A percentile compares a stretch with the other conserved stretches of the same genome.
These are phyloP conservation scores for Polyodon spathula DNA, from an alignment of 2,113 vertebrate genomes.

Conservation along the genomic window DNA sequence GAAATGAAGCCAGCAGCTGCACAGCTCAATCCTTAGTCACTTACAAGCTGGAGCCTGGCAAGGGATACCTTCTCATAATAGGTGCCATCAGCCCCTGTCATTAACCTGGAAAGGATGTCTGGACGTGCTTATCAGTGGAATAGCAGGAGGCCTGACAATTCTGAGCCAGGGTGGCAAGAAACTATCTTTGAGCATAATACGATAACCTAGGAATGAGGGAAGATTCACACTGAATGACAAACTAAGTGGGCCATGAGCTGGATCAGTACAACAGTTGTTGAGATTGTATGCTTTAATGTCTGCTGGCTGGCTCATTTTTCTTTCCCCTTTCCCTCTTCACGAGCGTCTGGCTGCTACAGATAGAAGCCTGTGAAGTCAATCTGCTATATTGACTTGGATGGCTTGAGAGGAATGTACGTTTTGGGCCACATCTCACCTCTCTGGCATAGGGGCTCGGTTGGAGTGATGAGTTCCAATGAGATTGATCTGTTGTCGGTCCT, in stretches of 20 bases:
- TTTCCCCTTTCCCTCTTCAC: neutral
- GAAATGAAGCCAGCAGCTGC: neutral
- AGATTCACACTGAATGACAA: constrained; percentile 2
- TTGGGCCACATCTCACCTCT: neutral
- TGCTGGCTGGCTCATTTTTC: neutral
- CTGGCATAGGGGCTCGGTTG: constrained; percentile 4
- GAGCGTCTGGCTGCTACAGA: neutral
- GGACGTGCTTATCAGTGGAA: constrained; percentile 10
- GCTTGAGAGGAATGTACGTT: neutral
- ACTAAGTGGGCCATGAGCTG: neutral
- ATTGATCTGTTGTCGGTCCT: neutral
- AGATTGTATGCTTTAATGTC: neutral
- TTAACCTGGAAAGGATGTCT: constrained; percentile 10
- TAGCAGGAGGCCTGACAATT: constrained; percentile 1
- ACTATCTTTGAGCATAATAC: neutral
- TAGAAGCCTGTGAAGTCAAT: neutral
- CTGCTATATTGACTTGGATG: neutral
- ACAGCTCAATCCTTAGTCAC: neutral
- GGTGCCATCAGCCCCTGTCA: constrained; percentile 6
- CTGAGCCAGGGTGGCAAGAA: neutral
- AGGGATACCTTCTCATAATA: neutral
- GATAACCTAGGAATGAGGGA: neutral
- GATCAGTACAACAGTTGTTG: constrained; percentile 9
- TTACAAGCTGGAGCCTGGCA: neutral
- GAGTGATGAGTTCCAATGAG: neutral